These are phyloP conservation scores for Passer domesticus DNA, from an alignment of 2,113 vertebrate species.

Conservation along the genomic window DNA sequence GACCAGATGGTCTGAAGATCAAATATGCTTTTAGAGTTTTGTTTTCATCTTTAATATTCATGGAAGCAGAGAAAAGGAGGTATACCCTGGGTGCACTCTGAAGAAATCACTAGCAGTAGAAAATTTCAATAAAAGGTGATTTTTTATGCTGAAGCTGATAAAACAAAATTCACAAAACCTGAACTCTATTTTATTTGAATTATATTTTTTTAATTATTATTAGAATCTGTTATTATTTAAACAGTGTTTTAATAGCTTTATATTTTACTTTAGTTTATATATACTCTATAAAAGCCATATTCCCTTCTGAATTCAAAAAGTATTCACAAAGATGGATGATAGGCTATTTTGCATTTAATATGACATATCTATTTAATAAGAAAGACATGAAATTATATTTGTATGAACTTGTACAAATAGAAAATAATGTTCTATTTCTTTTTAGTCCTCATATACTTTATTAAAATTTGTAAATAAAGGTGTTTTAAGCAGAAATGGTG, in stretches of 20 bases:
- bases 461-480: neutral
- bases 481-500: neutral
- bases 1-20: neutral
- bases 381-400: neutral
- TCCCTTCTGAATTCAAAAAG: neutral
- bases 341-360: neutral
- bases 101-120: neutral
- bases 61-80: neutral
- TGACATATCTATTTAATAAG: neutral
- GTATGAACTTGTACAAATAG: neutral
- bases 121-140: rapidly evolving
- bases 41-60: neutral
- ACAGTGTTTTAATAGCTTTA: neutral
- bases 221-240: neutral
- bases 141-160: neutral
- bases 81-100: neutral
- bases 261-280: neutral
- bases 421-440: neutral
- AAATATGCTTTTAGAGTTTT: neutral
- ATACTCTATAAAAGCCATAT: neutral
- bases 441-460: neutral
- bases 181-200: neutral
- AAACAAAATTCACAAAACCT: neutral
- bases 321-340: neutral
- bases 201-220: neutral